Percentiles rank a stretch among this genome's conserved stretches.
These are phyloP conservation scores for Plutella xylostella DNA, from an alignment of 2,888 invertebrate species.

Conservation along the genomic window DNA sequence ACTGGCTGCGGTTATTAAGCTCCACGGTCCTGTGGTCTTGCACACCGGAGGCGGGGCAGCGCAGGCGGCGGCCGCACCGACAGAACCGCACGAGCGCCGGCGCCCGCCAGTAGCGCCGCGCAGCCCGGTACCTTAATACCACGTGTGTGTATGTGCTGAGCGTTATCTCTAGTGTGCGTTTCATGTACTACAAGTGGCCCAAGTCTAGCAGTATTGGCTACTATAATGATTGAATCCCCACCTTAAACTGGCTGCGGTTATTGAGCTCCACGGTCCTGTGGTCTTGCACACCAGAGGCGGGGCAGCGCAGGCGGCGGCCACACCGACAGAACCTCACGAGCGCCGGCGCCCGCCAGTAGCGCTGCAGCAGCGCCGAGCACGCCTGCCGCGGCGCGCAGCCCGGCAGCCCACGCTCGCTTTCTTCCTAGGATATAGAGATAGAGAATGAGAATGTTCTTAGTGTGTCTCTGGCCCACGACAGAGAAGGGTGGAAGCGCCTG, in stretches of 20 bases:
- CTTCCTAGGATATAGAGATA: no score
- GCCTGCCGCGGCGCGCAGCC: conserved; percentile 56
- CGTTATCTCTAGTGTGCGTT: no score
- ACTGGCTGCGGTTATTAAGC: conserved; percentile 69
- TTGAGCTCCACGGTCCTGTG: conserved; percentile 60
- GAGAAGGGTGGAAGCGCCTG: no score
- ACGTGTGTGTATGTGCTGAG: no score
- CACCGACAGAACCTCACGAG: conserved; percentile 74
- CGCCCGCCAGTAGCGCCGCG: conserved; percentile 68
- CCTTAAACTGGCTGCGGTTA: conserved; percentile 73
- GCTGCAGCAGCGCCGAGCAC: conserved; percentile 64
- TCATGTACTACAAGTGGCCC: no score
- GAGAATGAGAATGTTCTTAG: no score
- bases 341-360: conserved; percentile 70
- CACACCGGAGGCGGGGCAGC: conserved; percentile 37
- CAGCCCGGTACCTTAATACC: conserved; percentile 66
- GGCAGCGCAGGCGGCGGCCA: conserved; percentile 45
- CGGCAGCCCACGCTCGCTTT: conserved; percentile 71
- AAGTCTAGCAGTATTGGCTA: no score
- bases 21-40: conserved; percentile 35
- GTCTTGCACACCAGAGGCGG: conserved; percentile 30
- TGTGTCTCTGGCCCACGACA: no score
- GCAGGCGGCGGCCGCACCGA: conserved; percentile 62
- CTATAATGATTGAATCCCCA: no score
- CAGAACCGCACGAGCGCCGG: conserved; percentile 71